Percentiles rank a stretch among this genome's conserved stretches.
These are phyloP conservation scores for Arge pagana DNA, from an alignment of 2,888 invertebrate species.

Conservation along the genomic window DNA sequence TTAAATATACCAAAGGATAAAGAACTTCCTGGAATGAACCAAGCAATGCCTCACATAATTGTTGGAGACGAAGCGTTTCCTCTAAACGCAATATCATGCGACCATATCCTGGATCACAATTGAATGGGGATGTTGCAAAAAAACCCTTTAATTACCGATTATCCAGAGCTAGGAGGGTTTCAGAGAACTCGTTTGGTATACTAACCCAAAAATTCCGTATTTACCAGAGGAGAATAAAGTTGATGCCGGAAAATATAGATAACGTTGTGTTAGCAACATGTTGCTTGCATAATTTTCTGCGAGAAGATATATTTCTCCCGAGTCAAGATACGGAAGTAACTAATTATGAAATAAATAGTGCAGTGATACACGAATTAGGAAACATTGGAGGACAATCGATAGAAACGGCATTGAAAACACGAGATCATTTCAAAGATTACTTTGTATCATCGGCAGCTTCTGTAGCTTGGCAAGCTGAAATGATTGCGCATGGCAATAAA, in stretches of 20 bases:
- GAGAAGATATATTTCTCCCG: no score
- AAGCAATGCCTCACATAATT: conserved; percentile 36
- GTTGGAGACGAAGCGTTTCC: conserved; percentile 41
- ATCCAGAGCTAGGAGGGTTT: not conserved
- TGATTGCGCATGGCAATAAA: not conserved
- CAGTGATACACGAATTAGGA: not conserved
- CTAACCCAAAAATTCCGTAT: not conserved
- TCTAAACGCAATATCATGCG: conserved; percentile 15
- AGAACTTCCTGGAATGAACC: conserved; percentile 35
- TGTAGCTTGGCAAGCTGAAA: not conserved
- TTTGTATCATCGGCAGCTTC: not conserved
- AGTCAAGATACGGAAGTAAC: no score
- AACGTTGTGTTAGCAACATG: not conserved
- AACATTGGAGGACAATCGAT: not conserved
- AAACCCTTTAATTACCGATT: conserved; percentile 1
- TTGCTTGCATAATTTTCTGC: conserved; percentile 3
- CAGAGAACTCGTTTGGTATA: conserved; percentile 6
- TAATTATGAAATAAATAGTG: no score
- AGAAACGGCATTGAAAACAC: not conserved
- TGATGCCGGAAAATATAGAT: not conserved
- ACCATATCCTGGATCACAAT: conserved; percentile 1
- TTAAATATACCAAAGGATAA: conserved; percentile 36
- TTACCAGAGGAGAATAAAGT: not conserved
- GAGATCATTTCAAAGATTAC: not conserved
- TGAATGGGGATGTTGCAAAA: not conserved